Evolutionary conservation across 2,888 invertebrate genomes (phyloP), one percentile per base, ranked within the genome.

Genomic region (Myopa testacea): DNA sequence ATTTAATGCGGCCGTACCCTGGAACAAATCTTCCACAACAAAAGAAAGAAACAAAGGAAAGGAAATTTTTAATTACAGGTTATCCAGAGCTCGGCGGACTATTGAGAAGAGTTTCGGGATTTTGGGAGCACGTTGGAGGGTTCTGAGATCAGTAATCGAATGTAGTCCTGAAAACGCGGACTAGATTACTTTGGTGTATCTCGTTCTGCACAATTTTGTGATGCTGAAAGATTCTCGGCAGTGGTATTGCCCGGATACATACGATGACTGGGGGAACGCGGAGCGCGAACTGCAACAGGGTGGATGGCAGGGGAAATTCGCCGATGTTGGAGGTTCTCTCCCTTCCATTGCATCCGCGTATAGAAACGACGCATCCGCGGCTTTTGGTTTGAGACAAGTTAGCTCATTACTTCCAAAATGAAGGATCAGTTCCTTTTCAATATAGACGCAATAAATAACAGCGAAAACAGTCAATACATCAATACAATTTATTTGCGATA

Each of bases 1-100:
- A 77, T 50, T 67, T 79, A 14, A 77, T 76, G 76, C 74, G 77
- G 12, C 78, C 78, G 4, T 76, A 38, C 63, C 63, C 60, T 1
- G 73, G 62, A 1, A 14, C 60, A n/a, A 38, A 60, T 4, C 50
- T 73, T 0, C 14, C 60, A n/a, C n/a, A n/a, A n/a, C n/a, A n/a
- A n/a, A n/a, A n/a, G n/a, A n/a, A n/a, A n/a, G n/a, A n/a, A n/a
- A n/a, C 10, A 40, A 50, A 10, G 37, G n/a, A 55, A 69, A 75
- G 26, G 37, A 40, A 1, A 62, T 69, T 14, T 78, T 68, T 26
- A 75, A 78, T 63, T 70, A 78, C 26, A 19, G 69, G 12, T 7
- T 75, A 6, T 69, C 78, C 1, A 45, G 52, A 50, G 74, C 74
- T 1, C 75, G 70, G 7, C 52, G 74, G 7, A 34, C 63, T 16